Base-by-base conservation (phyloP, 2,888 invertebrate species). In the Pristionchus japonicus region DNA sequence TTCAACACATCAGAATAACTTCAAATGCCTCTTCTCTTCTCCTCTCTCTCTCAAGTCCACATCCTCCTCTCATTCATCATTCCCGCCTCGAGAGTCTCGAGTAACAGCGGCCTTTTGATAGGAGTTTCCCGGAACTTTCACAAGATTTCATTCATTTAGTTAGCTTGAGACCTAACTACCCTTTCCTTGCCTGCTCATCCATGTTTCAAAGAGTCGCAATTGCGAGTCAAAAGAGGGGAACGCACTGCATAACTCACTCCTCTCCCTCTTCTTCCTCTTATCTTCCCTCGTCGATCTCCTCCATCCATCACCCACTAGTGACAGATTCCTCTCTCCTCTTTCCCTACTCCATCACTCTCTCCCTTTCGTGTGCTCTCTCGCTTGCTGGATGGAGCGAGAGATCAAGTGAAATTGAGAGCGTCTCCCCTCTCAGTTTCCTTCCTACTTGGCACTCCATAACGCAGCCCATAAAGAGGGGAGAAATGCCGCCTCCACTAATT, bases 301-400 rank as follows among this genome's bases (percentile, higher is more conserved):
- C 74, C 37, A 74, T 74, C 74, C 74, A 74, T 74, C 74, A 74
- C 74, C 74, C 40, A 37, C 74, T 43, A 74, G 74, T 74, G 74
- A 74, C 74, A 74, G 74, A 74, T 74, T 40, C 74, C 74, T n/a
- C 74, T 34, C 34, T 34, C 34, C 70, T 27, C 70, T 20, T 34
- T 17, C 34, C 37, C 70, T 20, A 17, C 37, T 34, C 27, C 37
- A 11, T 4, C 37, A 34, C 70, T 70, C 70, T n/a, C n/a, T n/a
- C n/a, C n/a, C n/a, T n/a, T n/a, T n/a, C n/a, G n/a, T n/a, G n/a
- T n/a, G n/a, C n/a, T n/a, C n/a, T n/a, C n/a, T n/a, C n/a, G n/a
- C n/a, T n/a, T n/a, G n/a, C n/a, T n/a, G n/a, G n/a, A n/a, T n/a
- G n/a, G n/a, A n/a, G n/a, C n/a, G n/a, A n/a, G n/a, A n/a, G n/a